A percentile compares a stretch with the other conserved stretches of the same genome.
These are phyloP conservation scores for Ctenomys sociabilis DNA, from an alignment of 2,113 vertebrate genomes.

Conservation along the genomic window DNA sequence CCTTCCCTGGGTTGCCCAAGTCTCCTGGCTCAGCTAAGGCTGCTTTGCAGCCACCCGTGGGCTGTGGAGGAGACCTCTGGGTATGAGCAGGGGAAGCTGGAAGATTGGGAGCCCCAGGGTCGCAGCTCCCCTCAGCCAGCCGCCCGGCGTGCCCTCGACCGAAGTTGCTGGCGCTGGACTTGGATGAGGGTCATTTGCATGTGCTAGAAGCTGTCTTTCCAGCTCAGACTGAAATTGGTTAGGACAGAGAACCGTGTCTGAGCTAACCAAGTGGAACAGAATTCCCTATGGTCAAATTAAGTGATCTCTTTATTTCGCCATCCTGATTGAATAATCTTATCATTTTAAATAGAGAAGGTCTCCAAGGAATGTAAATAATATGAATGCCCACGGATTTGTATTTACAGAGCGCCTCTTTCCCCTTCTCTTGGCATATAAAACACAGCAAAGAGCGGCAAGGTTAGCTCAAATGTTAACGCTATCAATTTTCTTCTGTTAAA, in stretches of 20 bases:
- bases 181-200: constrained; percentile 73
- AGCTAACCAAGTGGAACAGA: constrained; percentile 91
- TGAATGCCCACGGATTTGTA: constrained; percentile 95
- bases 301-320: constrained; percentile 91
- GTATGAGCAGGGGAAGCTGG: background rate
- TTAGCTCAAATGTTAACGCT: constrained; percentile 87
- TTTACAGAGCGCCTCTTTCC: constrained; percentile 92
- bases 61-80: background rate
- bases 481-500: constrained; percentile 86
- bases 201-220: constrained; percentile 80
- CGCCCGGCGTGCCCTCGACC: background rate
- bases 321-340: constrained; percentile 93
- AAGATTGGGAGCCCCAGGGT: background rate
- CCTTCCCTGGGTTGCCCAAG: fast-evolving
- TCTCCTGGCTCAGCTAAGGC: background rate
- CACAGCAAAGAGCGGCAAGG: constrained; percentile 86
- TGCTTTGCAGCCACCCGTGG: background rate
- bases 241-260: constrained; percentile 89
- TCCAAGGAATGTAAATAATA: constrained; percentile 94
- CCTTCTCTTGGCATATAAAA: constrained; percentile 91
- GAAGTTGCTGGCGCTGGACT: constrained; percentile 42
- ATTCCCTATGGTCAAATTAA: constrained; percentile 93
- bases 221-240: constrained; percentile 89
- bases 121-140: background rate
- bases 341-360: constrained; percentile 90